Base-by-base conservation (phyloP, 2,797 vertebrate genomes). In the Oreochromis mossambicus region DNA sequence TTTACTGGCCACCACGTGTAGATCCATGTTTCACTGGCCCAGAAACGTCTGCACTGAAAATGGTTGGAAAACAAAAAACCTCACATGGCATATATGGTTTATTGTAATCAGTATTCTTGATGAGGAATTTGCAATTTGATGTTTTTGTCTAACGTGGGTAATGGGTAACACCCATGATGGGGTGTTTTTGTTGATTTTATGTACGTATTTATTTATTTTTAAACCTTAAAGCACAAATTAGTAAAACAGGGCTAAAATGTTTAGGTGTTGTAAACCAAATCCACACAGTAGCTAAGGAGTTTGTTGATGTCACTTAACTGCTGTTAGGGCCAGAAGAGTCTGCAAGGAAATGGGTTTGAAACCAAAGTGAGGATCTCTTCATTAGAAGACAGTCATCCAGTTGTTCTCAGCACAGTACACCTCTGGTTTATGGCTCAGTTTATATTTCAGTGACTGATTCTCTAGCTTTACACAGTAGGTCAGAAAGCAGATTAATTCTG, bases 1-100 rank as follows among this genome's bases (percentile, higher is more conserved):
- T 89, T 86, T 82, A 75, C 81, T 76, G 70, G 80, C 32, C 48
- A 84, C 89, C 91, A 91, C 90, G 89, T 92, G 92, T 78, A 52
- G 24, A 75, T 26, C 29, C 82, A 51, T 70, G 82, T 81, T 85
- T 84, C 14, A 83, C 8, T 91, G 79, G 77, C 43, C 52, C 56
- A 85, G 55, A 86, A 26, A 85, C 55, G 79, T 15, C 70, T 84
- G 32, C 21, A 73, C 50, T 78, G 63, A 38, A 54, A 43, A 55
- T 7, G 19, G 11, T 48, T 54, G 51, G 32, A 52, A 76, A 58
- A 17, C 7, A 77, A 11, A 26, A 29, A 48, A 50, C 11, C 76
- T 48, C 38, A 54, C 26, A 76, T 12, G 14, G n/a, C 3, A 4
- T 84, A 51, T 34, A 52, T 54, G 54, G 38, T 63, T 52, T 58